Base-by-base conservation (phyloP, 2,113 vertebrate species). In the Lipophrys pholis region DNA sequence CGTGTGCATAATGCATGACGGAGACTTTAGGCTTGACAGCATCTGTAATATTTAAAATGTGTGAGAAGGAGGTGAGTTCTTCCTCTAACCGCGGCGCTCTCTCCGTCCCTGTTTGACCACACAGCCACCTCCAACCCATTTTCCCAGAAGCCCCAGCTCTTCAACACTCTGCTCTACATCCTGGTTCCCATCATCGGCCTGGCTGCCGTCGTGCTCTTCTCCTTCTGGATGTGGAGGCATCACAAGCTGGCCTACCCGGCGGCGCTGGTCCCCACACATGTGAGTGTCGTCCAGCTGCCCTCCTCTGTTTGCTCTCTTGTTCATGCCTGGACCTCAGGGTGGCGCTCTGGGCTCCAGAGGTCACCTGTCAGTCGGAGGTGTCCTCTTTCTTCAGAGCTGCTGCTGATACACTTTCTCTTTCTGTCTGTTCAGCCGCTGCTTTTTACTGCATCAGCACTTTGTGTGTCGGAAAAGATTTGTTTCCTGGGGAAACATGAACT, bases 231-330 rank as follows among this genome's bases (percentile, higher is more conserved):
- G 94, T 99, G 99, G 87, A 94, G 97, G 59, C 97, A 99, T 80
- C 98, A 99, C 92, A 99, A 99, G 84, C 94, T 99, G 87, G 97
- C 97, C 2, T 99, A 99, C 84, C 97, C 98, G 14, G 97, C 97
- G 0, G 97, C 98, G 50, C 96, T 99, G 8, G 97, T 99, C 82
- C 98, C 98, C 74, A 99, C 98, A 73, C 98, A 99, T 87, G 98
- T 99, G 95, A 95, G 95, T 92, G 61, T 14, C n/a, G n/a, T n/a
- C n/a, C n/a, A n/a, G n/a, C n/a, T n/a, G n/a, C n/a, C n/a, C n/a
- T n/a, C n/a, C n/a, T n/a, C n/a, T n/a, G n/a, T n/a, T n/a, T n/a
- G n/a, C n/a, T n/a, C n/a, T n/a, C n/a, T n/a, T n/a, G n/a, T 30
- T 30, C 21, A 30, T 4, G 21, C 21, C 21, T 4, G 21, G 21